Conservation (phyloP, 2,113 vertebrate species). For the Gallinago jamesoni region DNA sequence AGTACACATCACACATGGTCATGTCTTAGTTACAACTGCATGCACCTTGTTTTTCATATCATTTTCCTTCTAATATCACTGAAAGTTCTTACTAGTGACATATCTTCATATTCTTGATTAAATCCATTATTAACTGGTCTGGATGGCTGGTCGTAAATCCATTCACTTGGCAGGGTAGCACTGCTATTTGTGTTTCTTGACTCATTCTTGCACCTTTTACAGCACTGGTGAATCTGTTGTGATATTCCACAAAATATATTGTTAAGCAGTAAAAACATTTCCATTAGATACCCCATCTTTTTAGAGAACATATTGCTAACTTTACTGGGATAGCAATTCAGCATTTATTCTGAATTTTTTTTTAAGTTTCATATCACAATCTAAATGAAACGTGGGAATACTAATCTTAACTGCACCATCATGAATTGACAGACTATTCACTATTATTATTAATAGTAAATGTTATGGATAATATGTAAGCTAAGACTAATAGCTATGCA, state of each 20-base stretch:
- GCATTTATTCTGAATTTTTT: background rate
- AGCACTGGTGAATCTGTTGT: background rate
- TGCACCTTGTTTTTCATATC: background rate
- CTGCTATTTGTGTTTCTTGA: background rate
- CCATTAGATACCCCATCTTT: background rate
- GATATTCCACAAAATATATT: background rate
- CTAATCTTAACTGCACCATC: background rate
- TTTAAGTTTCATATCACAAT: background rate
- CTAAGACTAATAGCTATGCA: background rate
- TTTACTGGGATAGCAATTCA: background rate
- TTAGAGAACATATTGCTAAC: background rate
- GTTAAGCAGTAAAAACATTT: background rate
- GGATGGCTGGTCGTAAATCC: background rate
- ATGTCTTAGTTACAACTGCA: background rate
- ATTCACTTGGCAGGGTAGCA: background rate
- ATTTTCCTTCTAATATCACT: background rate
- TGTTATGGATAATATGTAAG: background rate
- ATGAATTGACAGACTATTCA: background rate
- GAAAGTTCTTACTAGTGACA: background rate
- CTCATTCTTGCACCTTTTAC: background rate
- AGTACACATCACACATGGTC: background rate
- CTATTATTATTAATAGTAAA: background rate
- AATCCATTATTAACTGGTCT: background rate
- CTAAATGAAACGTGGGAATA: background rate
- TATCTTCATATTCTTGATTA: slow-evolving; percentile 16